A percentile compares a stretch with the other conserved stretches of the same genome.
Evolutionary conservation across 2,113 vertebrate species (phyloP).

Genomic region (Etheostoma cragini): DNA sequence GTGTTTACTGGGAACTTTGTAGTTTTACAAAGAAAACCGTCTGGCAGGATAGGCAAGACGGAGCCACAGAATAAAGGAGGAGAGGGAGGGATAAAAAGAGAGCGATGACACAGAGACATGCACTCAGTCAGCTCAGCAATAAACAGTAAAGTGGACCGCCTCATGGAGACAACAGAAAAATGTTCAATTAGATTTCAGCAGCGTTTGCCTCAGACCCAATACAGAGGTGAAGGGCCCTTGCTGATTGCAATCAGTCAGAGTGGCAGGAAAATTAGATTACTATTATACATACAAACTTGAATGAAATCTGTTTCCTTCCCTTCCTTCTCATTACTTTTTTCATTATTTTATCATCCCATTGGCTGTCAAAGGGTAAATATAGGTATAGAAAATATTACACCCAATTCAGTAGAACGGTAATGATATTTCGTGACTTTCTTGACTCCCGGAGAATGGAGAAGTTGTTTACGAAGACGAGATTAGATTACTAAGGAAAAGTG

Average conservation of each 20-base stretch:
- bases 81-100: slow-evolving; percentile 20
- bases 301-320: slow-evolving; percentile 25
- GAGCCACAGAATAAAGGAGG: slow-evolving; percentile 32
- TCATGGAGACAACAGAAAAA: slow-evolving; percentile 66
- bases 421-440: slow-evolving; percentile 48
- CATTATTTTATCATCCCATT: slow-evolving; percentile 51
- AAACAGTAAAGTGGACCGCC: slow-evolving; percentile 57
- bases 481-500: slow-evolving; percentile 40
- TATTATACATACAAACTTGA: slow-evolving; percentile 66
- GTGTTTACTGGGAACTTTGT: slow-evolving; percentile 52
- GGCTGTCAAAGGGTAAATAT: slow-evolving; percentile 53
- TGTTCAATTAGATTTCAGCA: slow-evolving; percentile 73
- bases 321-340: slow-evolving; percentile 32
- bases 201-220: slow-evolving; percentile 58
- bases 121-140: slow-evolving; percentile 30
- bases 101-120: slow-evolving; percentile 51
- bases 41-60: slow-evolving; percentile 32
- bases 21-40: slow-evolving; percentile 52
- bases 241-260: slow-evolving; percentile 82
- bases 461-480: slow-evolving; percentile 40
- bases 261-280: slow-evolving; percentile 77
- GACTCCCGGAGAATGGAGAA: slow-evolving; percentile 17
- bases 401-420: slow-evolving; percentile 21
- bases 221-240: slow-evolving; percentile 48
- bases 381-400: slow-evolving; percentile 30